A percentile compares a stretch with the other conserved stretches of the same genome.
Conservation (phyloP, 2,113 vertebrate species). For the Ctenomys sociabilis region DNA sequence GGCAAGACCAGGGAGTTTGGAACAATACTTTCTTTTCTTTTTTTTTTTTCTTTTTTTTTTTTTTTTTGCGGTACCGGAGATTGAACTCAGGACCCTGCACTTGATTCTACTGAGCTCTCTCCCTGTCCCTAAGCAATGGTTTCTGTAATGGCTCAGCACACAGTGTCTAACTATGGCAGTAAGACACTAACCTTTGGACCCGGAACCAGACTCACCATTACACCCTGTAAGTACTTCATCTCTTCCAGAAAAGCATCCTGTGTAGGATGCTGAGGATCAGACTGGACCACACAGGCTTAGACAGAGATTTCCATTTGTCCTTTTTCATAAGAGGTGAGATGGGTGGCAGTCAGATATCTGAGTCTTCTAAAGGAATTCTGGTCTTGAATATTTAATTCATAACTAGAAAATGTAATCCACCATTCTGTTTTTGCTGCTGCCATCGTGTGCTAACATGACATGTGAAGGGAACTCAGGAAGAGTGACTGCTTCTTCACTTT, state of each 20-base stretch:
- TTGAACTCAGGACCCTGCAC: no score
- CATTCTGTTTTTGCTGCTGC: constrained; percentile 54
- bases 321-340: constrained; percentile 26
- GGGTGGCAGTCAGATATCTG: neutral
- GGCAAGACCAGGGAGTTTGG: neutral
- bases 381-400: constrained; percentile 63
- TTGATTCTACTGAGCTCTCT: no score
- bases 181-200: constrained; percentile 7
- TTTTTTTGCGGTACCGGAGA: no score
- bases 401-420: constrained; percentile 59
- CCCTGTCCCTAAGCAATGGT: no score
- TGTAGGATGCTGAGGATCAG: neutral
- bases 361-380: constrained; percentile 32
- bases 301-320: neutral
- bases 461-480: constrained; percentile 31
- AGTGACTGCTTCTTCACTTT: constrained; percentile 55
- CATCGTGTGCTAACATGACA: constrained; percentile 27
- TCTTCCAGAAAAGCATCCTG: neutral
- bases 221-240: constrained; percentile 72
- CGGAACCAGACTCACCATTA: constrained; percentile 75
- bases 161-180: constrained; percentile 49
- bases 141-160: constrained; percentile 67
- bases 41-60: no score
- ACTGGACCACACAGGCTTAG: neutral
- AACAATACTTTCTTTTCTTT: no score